Base-by-base conservation (phyloP, 1,140 invertebrate species). In the Calosoma granatense region DNA sequence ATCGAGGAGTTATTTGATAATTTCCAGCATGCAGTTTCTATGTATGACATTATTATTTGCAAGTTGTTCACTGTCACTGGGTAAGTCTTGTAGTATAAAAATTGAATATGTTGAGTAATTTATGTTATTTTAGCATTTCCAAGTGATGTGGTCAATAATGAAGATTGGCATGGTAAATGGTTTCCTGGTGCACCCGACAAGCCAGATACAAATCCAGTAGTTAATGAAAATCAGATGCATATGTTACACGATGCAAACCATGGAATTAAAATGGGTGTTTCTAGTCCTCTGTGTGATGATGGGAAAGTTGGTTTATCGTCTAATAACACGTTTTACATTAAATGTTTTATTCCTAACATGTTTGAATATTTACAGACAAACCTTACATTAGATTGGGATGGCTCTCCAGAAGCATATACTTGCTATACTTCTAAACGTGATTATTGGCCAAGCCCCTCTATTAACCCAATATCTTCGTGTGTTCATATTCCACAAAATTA, bases 301-400 rank as follows among this genome's bases (percentile, higher is more conserved):
- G 87, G 76, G 56, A 78, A 83, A 70, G 86, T 88, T 55, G n/a
- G n/a, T 51, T 21, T 6, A 2, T 39, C 57, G 53, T 20, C 56
- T 52, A 39, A 30, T 59, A 12, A 53, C 22, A n/a, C 41, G 1
- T 54, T 53, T 2, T 20, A 53, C 22, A 47, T 22, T n/a, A n/a
- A n/a, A 17, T 47, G 23, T 20, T 23, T 0, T 52, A 53, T 56
- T 57, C 53, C 55, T 54, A 55, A 39, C 54, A 22, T 59, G 36
- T 60, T 53, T 51, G 51, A 41, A 21, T 58, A 59, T 63, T 77
- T 73, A 56, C 64, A 90, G 87, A 78, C 72, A 12, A 82, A 86
- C 61, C 70, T 92, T 21, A 72, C 73, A 9, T 62, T 85, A 0
- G 89, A 92, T 68, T 91, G 85, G 83, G 74, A 86, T 71, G 69